Evolutionary conservation across 2,797 vertebrate genomes (phyloP).

Genomic region (Sebastes baramenuke): DNA sequence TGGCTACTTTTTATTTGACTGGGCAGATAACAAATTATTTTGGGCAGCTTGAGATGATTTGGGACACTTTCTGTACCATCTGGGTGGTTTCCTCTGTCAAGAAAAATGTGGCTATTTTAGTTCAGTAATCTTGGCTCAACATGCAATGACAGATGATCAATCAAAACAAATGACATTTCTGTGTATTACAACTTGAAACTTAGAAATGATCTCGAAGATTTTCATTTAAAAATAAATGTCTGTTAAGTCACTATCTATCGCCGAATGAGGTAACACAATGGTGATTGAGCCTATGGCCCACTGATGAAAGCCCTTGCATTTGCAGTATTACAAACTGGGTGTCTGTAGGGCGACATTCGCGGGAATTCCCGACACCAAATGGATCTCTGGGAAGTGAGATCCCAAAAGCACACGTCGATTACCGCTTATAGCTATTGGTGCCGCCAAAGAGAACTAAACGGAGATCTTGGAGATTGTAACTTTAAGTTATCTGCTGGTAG

Average conservation of each 20-base stretch:
- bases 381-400: background rate
- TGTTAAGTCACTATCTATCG: background rate
- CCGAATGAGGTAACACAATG: background rate
- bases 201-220: background rate
- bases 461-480: background rate
- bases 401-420: background rate
- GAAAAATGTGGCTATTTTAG: background rate
- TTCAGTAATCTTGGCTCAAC: background rate
- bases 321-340: too few species aligned
- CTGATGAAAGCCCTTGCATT: too few species aligned
- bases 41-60: background rate
- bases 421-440: background rate
- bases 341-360: background rate
- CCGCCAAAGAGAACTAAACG: background rate
- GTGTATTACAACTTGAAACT: background rate
- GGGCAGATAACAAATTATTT: background rate
- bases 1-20: background rate
- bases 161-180: background rate
- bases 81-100: background rate
- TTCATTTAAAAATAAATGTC: background rate
- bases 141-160: background rate
- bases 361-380: background rate
- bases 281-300: background rate
- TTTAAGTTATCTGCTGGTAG: background rate
- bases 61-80: background rate